Evolutionary conservation across 2,888 invertebrate genomes (phyloP).

Genomic region (Drymonia ruficornis): DNA sequence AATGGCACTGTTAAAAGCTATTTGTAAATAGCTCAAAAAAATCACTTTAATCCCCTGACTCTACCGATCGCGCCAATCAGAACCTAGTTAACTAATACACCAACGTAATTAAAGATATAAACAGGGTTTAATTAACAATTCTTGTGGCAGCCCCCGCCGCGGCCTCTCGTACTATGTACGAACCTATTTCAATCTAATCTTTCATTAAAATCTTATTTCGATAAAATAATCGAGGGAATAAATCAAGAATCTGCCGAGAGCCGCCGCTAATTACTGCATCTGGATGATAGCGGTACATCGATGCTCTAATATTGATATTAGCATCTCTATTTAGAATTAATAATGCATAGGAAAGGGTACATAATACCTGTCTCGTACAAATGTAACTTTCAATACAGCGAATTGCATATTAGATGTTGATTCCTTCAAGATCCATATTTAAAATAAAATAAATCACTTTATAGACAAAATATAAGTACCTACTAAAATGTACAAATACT

Average conservation of each 20-base stretch:
- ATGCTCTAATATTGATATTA: not conserved
- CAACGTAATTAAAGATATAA: slow-evolving; percentile 1
- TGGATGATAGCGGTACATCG: not conserved
- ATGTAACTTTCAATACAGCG: too few species aligned
- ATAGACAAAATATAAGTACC: too few species aligned
- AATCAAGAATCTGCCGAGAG: not conserved
- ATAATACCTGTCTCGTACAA: too few species aligned
- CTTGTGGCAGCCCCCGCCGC: not conserved
- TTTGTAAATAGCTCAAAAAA: too few species aligned
- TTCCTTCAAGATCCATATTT: too few species aligned
- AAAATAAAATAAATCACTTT: too few species aligned
- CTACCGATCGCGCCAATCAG: too few species aligned
- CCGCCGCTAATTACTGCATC: slow-evolving; percentile 1
- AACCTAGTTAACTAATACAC: not conserved
- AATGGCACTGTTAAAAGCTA: too few species aligned
- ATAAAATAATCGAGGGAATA: slow-evolving; percentile 6
- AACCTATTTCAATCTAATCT: slow-evolving; percentile 2
- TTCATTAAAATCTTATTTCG: slow-evolving; percentile 7
- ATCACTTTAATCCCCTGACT: too few species aligned
- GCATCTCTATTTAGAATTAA: slow-evolving; percentile 8
- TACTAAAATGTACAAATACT: too few species aligned
- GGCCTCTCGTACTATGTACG: not conserved
- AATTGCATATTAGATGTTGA: too few species aligned
- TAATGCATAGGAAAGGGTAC: too few species aligned
- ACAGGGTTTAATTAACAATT: slow-evolving; percentile 1